Conservation (phyloP, 2,113 vertebrate genomes). For the Nannospalax galili region DNA sequence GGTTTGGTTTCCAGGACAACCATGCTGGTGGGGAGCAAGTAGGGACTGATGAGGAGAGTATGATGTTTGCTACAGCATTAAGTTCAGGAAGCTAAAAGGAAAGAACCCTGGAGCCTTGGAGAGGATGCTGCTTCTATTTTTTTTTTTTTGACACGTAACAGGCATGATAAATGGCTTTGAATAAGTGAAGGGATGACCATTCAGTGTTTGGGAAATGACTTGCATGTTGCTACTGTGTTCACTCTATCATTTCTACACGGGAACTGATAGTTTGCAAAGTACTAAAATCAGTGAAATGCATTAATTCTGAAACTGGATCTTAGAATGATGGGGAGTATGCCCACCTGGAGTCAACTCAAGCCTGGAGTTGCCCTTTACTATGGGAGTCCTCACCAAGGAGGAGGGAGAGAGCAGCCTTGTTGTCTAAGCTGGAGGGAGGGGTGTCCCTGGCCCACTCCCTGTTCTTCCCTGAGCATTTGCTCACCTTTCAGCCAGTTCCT, state of each 20-base stretch:
- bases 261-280: background rate
- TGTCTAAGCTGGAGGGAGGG: background rate
- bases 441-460: background rate
- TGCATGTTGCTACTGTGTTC: background rate
- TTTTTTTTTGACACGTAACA: slow-evolving; percentile 3
- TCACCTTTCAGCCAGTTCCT: slow-evolving; percentile 79
- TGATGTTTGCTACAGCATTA: background rate
- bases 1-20: slow-evolving; percentile 59
- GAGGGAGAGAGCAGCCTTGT: no score
- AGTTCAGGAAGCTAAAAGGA: slow-evolving; percentile 28
- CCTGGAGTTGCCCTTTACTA: no score
- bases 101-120: background rate
- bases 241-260: background rate
- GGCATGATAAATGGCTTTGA: background rate
- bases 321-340: background rate
- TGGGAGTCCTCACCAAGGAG: background rate
- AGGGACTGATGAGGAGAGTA: no score
- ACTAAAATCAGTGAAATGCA: background rate
- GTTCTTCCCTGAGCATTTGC: background rate
- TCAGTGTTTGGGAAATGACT: background rate
- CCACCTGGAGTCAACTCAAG: background rate
- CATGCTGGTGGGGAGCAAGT: background rate
- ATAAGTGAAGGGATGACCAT: background rate
- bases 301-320: background rate
- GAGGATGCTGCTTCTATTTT: background rate